Evolutionary conservation across 2,888 invertebrate species (phyloP).

Genomic region (Orthonevra nobilis): DNA sequence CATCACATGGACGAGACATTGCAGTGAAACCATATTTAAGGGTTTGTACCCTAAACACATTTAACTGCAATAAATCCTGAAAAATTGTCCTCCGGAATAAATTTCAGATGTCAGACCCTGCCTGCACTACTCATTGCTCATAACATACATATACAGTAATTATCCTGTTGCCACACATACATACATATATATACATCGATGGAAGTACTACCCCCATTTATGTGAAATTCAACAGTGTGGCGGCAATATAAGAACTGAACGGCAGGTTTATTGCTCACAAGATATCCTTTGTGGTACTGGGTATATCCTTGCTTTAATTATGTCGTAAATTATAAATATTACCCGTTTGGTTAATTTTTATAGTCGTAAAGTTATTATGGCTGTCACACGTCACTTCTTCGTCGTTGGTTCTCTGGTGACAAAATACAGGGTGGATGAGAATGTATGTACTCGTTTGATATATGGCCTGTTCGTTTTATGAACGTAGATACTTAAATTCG

Average conservation of each 20-base stretch:
- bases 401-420: constrained; percentile 10
- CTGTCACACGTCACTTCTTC: constrained; percentile 23
- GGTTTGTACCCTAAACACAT: background rate
- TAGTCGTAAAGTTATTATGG: constrained; percentile 67
- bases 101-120: constrained; percentile 8
- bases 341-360: constrained; percentile 68
- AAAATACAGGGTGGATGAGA: constrained; percentile 7
- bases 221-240: constrained; percentile 26
- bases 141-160: no score
- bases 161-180: constrained; percentile 2
- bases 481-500: background rate
- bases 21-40: constrained; percentile 1
- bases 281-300: constrained; percentile 47
- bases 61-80: constrained; percentile 15
- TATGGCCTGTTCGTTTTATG: constrained; percentile 40
- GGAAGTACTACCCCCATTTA: no score
- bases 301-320: constrained; percentile 61
- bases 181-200: no score
- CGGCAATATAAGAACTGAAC: constrained; percentile 36
- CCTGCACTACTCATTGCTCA: background rate
- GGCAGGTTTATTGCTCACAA: constrained; percentile 61
- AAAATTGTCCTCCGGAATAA: background rate
- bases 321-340: constrained; percentile 69
- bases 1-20: constrained; percentile 18
- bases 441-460: constrained; percentile 20